Conservation (phyloP, 2,113 vertebrate species). For the Donacobius atricapilla region DNA sequence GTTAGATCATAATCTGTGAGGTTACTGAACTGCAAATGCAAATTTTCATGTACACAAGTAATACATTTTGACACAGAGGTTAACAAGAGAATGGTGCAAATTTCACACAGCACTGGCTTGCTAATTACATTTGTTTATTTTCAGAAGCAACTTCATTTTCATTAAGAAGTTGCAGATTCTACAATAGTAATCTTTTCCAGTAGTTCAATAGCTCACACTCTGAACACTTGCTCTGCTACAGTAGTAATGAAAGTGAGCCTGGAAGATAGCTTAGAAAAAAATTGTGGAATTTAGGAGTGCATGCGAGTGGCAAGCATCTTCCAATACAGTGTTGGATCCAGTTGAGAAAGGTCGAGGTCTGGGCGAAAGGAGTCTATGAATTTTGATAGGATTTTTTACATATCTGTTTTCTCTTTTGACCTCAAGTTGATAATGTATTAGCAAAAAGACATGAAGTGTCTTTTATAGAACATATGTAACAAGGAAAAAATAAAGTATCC, state of each 20-base stretch:
- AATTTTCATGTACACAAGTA: slow-evolving; percentile 37
- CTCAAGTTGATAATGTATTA: not conserved
- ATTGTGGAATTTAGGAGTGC: not conserved
- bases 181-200: slow-evolving; percentile 25
- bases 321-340: not conserved
- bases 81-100: slow-evolving; percentile 61
- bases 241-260: not conserved
- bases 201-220: slow-evolving; percentile 26
- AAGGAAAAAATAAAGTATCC: not conserved
- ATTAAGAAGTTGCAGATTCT: slow-evolving; percentile 67
- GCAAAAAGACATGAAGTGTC: not conserved
- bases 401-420: slow-evolving; percentile 4
- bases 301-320: not conserved
- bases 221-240: not conserved
- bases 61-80: slow-evolving; percentile 60
- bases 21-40: slow-evolving; percentile 44
- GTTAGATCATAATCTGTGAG: slow-evolving; percentile 40
- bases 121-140: slow-evolving; percentile 66
- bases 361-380: not conserved
- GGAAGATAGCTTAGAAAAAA: not conserved
- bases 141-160: slow-evolving; percentile 60
- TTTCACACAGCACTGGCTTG: slow-evolving; percentile 52
- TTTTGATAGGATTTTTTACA: not conserved
- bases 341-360: not conserved
- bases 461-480: not conserved